Conservation (phyloP, 2,797 vertebrate species). For the Micrastur ruficollis region DNA sequence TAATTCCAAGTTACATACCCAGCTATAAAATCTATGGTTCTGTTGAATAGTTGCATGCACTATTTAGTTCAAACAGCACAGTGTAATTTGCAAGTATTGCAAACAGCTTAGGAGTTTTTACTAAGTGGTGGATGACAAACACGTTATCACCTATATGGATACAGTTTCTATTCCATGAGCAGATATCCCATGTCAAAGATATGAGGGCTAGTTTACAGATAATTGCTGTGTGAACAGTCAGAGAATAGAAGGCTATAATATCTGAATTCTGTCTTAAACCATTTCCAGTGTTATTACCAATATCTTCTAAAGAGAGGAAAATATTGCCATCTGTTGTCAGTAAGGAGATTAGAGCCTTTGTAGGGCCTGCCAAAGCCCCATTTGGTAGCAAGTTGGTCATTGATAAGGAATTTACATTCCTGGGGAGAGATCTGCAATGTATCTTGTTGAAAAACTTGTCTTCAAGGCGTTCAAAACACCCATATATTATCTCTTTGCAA, state of each 20-base stretch:
- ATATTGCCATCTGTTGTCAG: background rate
- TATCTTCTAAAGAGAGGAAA: background rate
- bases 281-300: background rate
- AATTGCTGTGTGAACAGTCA: background rate
- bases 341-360: background rate
- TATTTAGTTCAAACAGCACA: background rate
- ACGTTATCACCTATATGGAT: rapidly evolving
- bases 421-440: background rate
- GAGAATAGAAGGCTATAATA: background rate
- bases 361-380: background rate
- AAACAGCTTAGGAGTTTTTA: background rate
- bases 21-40: background rate
- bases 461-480: background rate
- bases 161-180: background rate
- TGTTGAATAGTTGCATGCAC: background rate
- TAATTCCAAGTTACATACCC: background rate
- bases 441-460: background rate
- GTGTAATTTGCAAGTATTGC: background rate
- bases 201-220: background rate
- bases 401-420: background rate
- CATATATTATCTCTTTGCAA: background rate
- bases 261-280: background rate
- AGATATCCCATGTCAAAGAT: background rate
- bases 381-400: background rate
- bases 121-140: background rate